Evolutionary conservation across 2,797 vertebrate species (phyloP), one percentile per base, ranked within the genome.

Genomic region (Podargus strigoides): DNA sequence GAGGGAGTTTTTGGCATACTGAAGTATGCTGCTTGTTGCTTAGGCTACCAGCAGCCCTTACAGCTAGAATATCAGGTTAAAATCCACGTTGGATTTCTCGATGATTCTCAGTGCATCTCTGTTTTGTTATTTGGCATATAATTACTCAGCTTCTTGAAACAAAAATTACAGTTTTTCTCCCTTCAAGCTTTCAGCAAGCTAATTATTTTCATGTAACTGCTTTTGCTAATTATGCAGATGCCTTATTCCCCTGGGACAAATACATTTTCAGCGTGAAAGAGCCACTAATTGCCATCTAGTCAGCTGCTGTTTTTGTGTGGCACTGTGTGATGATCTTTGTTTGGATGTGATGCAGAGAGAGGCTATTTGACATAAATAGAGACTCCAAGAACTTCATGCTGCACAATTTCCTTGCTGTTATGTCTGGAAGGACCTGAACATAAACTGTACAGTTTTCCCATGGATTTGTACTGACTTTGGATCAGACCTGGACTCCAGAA

Each of bases 11-110:
- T 95, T 96, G 87, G 92, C 96, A 91, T 87, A 93, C 89, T 63
- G 58, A 72, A 91, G 81, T 92, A 85, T 87, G 59, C 87, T 93
- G 89, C 85, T 95, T 91, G 98, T 98, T 98, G 98, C 98, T 98
- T 98, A 97, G 96, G 98, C 96, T 97, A 98, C 97, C 59, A 66
- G 42, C 74, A 96, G 90, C 89, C 95, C 90, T 91, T 88, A 50
- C 18, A 93, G 77, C 91, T 94, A 80, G 91, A 97, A 96, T 94
- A 95, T 93, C 83, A 87, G 96, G 88, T 92, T 92, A 95, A 97
- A 97, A 95, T 97, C 93, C 90, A 94, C 3, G 15, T 88, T 96
- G 87, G 37, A 83, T 96, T 91, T 97, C 87, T 97, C 50, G 62
- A 87, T 95, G 69, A 63, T 96, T 93, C 78, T 95, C 92, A 85